Percentiles rank a stretch among this genome's conserved stretches.
These are phyloP conservation scores for Reticulitermes lucifugus DNA, from an alignment of 2,888 invertebrate species.

Conservation along the genomic window DNA sequence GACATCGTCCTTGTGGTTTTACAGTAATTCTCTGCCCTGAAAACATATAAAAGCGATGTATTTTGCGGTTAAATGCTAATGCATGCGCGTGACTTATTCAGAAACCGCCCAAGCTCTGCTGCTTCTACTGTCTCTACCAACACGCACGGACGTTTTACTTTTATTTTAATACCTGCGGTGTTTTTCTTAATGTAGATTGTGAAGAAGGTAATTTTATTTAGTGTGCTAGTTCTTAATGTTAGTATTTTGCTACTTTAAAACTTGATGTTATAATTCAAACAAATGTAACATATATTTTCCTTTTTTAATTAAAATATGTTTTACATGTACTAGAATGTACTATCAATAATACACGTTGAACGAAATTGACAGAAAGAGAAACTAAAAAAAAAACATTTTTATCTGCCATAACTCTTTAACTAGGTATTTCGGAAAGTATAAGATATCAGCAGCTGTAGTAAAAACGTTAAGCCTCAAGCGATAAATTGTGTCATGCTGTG, in stretches of 20 bases:
- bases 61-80: constrained; percentile 35
- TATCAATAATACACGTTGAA: too few relatives aligned
- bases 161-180: constrained; percentile 14
- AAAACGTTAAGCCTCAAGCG: too few relatives aligned
- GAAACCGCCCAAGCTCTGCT: neutral
- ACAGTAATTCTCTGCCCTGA: constrained; percentile 30
- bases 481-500: too few relatives aligned
- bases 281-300: neutral
- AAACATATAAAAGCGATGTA: constrained; percentile 28
- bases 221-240: neutral
- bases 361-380: too few relatives aligned
- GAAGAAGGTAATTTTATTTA: constrained; percentile 7
- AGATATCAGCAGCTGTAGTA: too few relatives aligned
- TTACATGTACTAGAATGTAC: too few relatives aligned
- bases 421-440: too few relatives aligned
- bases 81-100: constrained; percentile 19
- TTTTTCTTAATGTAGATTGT: constrained; percentile 12
- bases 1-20: constrained; percentile 27
- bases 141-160: neutral
- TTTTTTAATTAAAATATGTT: too few relatives aligned
- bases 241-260: neutral
- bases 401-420: too few relatives aligned
- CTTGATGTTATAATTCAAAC: neutral
- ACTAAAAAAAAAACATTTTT: too few relatives aligned
- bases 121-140: neutral